A percentile compares a stretch with the other conserved stretches of the same genome.
phyloP scores from a whole-genome alignment of 2,113 vertebrate species.

The Dascyllus trimaculatus region DNA sequence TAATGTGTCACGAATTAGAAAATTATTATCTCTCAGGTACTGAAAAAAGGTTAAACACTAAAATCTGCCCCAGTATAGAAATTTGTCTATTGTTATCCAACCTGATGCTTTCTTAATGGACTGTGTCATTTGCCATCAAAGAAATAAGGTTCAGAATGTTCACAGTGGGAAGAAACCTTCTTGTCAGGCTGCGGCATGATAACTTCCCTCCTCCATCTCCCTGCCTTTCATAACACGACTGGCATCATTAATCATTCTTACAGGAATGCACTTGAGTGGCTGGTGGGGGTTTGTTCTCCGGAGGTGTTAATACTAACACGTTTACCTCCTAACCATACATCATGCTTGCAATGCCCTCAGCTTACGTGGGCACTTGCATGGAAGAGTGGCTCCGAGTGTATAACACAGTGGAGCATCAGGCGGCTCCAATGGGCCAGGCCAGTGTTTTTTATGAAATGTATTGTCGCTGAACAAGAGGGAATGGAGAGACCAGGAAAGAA shows the following conservation, averaged over 20 bases:
- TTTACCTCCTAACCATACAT: constrained; percentile 70
- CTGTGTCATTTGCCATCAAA: constrained; percentile 44
- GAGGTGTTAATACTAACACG: constrained; percentile 61
- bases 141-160: constrained; percentile 44
- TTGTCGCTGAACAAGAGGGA: constrained; percentile 46
- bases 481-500: constrained; percentile 9
- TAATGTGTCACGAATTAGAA: too few species aligned
- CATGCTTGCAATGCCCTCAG: constrained; percentile 63
- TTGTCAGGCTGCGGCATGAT: constrained; percentile 54
- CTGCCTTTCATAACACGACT: constrained; percentile 56
- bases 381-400: constrained; percentile 59
- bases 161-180: constrained; percentile 38
- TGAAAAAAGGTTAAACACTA: too few species aligned
- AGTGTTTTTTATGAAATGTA: constrained; percentile 13
- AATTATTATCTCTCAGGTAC: too few species aligned
- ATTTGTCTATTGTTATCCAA: not conserved
- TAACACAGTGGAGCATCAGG: constrained; percentile 40
- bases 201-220: constrained; percentile 39
- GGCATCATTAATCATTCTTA: constrained; percentile 75
- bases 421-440: constrained; percentile 2
- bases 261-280: constrained; percentile 47
- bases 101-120: constrained; percentile 41
- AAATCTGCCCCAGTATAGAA: too few species aligned
- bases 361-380: constrained; percentile 64
- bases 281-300: constrained; percentile 57